Evolutionary conservation across 1,140 invertebrate genomes (phyloP).

Genomic region (Tetragonula clypearis): DNA sequence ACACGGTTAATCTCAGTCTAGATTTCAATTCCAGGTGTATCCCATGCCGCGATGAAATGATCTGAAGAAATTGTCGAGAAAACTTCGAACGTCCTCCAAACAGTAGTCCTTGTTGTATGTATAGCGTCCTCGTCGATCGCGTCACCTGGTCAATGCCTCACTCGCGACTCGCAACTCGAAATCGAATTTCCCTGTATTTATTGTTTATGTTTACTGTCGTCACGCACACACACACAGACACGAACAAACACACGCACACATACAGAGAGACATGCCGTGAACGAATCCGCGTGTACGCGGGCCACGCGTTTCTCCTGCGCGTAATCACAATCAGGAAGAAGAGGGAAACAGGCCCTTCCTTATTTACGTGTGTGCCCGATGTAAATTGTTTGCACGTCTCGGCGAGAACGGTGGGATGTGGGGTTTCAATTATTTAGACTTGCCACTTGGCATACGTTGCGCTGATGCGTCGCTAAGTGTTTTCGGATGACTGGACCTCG

Average conservation of each 20-base stretch:
- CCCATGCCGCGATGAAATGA: background rate
- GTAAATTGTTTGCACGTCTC: constrained; percentile 64
- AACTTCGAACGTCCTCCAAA: background rate
- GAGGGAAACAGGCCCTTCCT: constrained; percentile 31
- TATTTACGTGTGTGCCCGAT: constrained; percentile 56
- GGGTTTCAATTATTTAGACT: constrained; percentile 66
- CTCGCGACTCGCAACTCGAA: background rate
- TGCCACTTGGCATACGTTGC: constrained; percentile 37
- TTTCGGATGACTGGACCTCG: constrained; percentile 65
- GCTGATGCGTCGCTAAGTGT: constrained; percentile 65
- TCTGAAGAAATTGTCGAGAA: background rate
- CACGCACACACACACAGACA: too few species aligned
- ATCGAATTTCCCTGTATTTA: background rate
- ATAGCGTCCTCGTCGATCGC: background rate
- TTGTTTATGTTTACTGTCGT: background rate
- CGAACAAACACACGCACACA: too few species aligned
- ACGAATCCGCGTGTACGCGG: constrained; percentile 37
- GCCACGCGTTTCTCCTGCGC: constrained; percentile 21
- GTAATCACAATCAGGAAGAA: constrained; percentile 39
- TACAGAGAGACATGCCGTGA: background rate
- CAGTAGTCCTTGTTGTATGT: too few species aligned
- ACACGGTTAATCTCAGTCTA: background rate
- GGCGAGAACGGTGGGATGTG: constrained; percentile 58
- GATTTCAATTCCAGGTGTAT: background rate
- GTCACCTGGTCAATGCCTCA: background rate